Base-by-base conservation (phyloP, 2,888 invertebrate genomes). In the Papilio protenor region DNA sequence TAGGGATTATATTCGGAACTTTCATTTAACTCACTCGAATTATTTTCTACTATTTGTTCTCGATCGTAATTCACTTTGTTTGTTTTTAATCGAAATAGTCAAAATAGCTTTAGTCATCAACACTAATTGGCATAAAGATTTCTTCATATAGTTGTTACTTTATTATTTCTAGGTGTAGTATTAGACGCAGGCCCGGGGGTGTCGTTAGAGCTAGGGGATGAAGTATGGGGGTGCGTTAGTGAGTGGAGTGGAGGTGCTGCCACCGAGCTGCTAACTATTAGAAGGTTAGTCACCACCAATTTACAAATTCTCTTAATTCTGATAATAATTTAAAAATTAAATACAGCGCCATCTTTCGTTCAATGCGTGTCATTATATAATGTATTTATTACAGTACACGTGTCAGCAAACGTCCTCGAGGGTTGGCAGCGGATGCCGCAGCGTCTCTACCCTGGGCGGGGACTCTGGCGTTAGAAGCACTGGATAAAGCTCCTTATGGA, bases 171-270 rank as follows among this genome's bases (percentile, higher is more conserved):
- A 91, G 94, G 95, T 0, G 92, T 94, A 74, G 90, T 95, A 6
- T 82, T 93, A 66, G 95, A 95, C 82, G 94, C 94, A 79, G 95
- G 95, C 0, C 84, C 85, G 11, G 93, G 92, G 0, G 95, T 94
- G 23, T 79, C 81, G n/a, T 80, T 95, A 71, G 95, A 95, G 84
- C 83, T 95, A 81, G 95, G 95, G 0, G 95, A 95, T 81, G 94
- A 95, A 81, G 95, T 95, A 80, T 95, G 95, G 95, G 95, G 95
- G 78, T 92, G 92, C 76, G 87, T 94, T 66, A 90, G 90, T 80
- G 95, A 95, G 84, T 95, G 95, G 95, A 84, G 85, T 18, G 94
- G 94, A 0, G 95, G 95, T 0, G 94, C 94, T 0, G 95, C 94
- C 55, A 85, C 87, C 14, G 95, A 95, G 75, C 86, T 94, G 73